Base-by-base conservation (phyloP, 2,797 vertebrate genomes). In the Typhlichthys eigenmanni region DNA sequence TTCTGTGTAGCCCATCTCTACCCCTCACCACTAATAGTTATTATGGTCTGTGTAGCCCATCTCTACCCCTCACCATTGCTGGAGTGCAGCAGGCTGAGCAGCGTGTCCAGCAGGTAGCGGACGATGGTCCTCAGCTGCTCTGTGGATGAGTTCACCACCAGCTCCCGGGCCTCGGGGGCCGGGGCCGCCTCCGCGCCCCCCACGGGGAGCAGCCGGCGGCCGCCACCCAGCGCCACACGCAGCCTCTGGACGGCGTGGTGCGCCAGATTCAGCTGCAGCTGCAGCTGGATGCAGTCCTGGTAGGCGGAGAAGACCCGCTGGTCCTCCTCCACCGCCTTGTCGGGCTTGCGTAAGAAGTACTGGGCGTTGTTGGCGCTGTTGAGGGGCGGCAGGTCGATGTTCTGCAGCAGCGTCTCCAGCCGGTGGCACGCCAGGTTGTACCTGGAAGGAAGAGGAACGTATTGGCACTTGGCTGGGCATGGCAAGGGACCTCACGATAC, bases 311-410 rank as follows among this genome's bases (percentile, higher is more conserved):
- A 99, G 2, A 99, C 98, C 2, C 96, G 94, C 74, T 95, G 95
- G 77, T 99, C 98, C 88, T 99, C 98, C 75, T 99, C 97, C 14
- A 99, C 96, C 9, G 97, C 98, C 71, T 99, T 99, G 90, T 99
- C 97, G 0, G 98, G 97, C 78, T 99, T 99, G 24, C 97, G 88
- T 79, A 99, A 85, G 80, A 99, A 99, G 89, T 99, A 99, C 81
- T 99, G 98, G 45, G 97, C 98, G 1, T 99, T 99, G 85, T 98
- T 99, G 64, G 97, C 98, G 43, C 97, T 99, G 85, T 99, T 99
- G 16, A 99, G 93, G 3, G 98, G 98, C 0, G 97, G 97, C 71
- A 99, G 92, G 85, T 99, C 98, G 32, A 99, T 97, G 85, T 95
- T 98, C 88, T 99, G 97, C 56, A 99, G 87, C 16, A 99, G 94